phyloP scores from a whole-genome alignment of 2,888 invertebrate genomes.

The Aleiodes testaceus region DNA sequence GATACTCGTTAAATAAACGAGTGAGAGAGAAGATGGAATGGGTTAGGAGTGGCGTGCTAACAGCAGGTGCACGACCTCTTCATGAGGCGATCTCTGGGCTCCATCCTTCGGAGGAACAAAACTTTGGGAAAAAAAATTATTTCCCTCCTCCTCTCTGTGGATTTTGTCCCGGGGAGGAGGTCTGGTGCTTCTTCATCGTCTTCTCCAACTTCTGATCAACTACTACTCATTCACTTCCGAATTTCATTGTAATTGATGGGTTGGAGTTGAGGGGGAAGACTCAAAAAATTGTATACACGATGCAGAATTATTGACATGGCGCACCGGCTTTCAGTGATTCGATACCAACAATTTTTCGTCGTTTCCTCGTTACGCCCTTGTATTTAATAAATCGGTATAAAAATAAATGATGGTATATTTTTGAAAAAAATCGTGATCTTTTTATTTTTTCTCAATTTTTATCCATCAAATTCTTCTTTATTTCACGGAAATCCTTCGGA shows the following conservation, averaged over 20 bases:
- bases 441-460: too few relatives aligned
- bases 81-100: slow-evolving; percentile 50
- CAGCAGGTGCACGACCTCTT: slow-evolving; percentile 69
- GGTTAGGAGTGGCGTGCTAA: slow-evolving; percentile 61
- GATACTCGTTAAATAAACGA: slow-evolving; percentile 27
- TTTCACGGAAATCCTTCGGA: too few relatives aligned
- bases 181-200: slow-evolving; percentile 39
- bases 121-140: slow-evolving; percentile 40
- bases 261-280: slow-evolving; percentile 32
- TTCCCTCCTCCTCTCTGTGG: slow-evolving; percentile 47
- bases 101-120: too few relatives aligned
- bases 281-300: slow-evolving; percentile 36
- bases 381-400: slow-evolving; percentile 5
- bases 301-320: slow-evolving; percentile 52
- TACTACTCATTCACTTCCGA: slow-evolving; percentile 59
- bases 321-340: slow-evolving; percentile 36
- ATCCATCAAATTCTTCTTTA: too few relatives aligned
- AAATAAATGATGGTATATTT: slow-evolving; percentile 2
- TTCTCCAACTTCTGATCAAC: slow-evolving; percentile 31
- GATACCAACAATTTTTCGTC: slow-evolving; percentile 31
- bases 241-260: slow-evolving; percentile 61
- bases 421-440: slow-evolving; percentile 1
- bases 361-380: slow-evolving; percentile 23
- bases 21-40: slow-evolving; percentile 35
- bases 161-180: slow-evolving; percentile 35